These are phyloP conservation scores for Pithecia hirsuta DNA, from an alignment of 2,797 vertebrate genomes.

Conservation along the genomic window DNA sequence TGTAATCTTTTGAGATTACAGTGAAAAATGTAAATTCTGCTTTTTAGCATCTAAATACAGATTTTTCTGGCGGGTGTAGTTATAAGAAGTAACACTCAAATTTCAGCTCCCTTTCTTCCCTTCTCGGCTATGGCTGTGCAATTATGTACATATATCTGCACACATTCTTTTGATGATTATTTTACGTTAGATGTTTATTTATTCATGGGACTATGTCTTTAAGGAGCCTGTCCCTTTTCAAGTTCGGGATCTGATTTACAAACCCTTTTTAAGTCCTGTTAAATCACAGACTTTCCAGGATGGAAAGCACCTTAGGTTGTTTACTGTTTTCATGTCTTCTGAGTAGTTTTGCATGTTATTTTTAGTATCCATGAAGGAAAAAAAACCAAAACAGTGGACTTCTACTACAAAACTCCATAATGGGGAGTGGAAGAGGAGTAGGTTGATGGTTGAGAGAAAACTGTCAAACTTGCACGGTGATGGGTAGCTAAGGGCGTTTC, in stretches of 20 bases:
- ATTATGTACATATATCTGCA: not conserved
- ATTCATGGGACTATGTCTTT: constrained; percentile 56
- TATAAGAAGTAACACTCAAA: not conserved
- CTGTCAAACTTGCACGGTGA: not conserved
- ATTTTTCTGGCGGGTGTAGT: not conserved
- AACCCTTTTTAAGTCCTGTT: constrained; percentile 51
- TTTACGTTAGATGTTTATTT: constrained; percentile 58
- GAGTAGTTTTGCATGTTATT: constrained; percentile 53
- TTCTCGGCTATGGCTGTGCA: not conserved
- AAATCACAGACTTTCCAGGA: constrained; percentile 49
- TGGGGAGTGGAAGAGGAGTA: not conserved
- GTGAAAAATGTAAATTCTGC: constrained; percentile 5
- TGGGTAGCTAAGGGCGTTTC: not conserved
- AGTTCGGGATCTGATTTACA: constrained; percentile 65
- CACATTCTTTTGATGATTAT: constrained; percentile 62
- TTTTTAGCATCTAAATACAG: not conserved
- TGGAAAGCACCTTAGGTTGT: constrained; percentile 63
- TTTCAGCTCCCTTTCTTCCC: not conserved
- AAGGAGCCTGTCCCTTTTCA: constrained; percentile 55
- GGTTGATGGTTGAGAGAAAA: not conserved
- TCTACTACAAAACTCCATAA: not conserved
- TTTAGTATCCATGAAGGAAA: not conserved
- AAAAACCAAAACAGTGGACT: not conserved
- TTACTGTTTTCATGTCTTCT: constrained; percentile 54
- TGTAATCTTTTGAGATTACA: not conserved